Evolutionary conservation across 64 coral and sea anemone species (phyloP).

Genomic region (Porites australiensis): DNA sequence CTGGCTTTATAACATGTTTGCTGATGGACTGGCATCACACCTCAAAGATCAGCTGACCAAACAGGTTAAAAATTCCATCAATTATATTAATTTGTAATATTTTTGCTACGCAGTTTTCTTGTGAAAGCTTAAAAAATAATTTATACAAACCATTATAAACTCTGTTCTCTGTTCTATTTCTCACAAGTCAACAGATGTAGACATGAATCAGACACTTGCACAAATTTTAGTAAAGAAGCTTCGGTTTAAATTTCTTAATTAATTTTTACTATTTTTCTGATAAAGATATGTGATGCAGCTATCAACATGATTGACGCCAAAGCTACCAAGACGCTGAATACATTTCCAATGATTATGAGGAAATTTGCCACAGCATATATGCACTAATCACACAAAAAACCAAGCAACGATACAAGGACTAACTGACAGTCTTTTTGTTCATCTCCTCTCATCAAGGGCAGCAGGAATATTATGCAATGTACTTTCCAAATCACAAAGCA

Average conservation of each 20-base stretch:
- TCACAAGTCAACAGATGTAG: no score
- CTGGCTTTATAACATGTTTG: conserved; percentile 77
- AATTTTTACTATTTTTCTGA: background rate
- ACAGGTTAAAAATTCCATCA: conserved; percentile 15
- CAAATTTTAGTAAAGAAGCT: no score
- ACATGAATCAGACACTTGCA: no score
- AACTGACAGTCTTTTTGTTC: no score
- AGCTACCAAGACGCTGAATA: conserved; percentile 43
- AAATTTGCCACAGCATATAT: background rate
- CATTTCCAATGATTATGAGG: conserved; percentile 49
- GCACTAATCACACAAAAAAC: background rate
- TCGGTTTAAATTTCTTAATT: background rate
- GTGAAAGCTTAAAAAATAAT: no score
- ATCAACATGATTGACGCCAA: conserved; percentile 47
- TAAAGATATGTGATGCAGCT: conserved; percentile 59
- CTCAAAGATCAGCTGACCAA: conserved; percentile 45
- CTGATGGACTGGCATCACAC: conserved; percentile 34
- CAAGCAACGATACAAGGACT: background rate
- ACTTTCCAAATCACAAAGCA: no score
- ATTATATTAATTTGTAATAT: no score
- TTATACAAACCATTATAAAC: no score
- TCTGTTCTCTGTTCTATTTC: no score
- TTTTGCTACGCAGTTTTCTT: no score
- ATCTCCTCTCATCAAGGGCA: no score
- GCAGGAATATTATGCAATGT: no score